Conservation (phyloP, 2,888 invertebrate genomes). For the Sclerodermus sp. region DNA sequence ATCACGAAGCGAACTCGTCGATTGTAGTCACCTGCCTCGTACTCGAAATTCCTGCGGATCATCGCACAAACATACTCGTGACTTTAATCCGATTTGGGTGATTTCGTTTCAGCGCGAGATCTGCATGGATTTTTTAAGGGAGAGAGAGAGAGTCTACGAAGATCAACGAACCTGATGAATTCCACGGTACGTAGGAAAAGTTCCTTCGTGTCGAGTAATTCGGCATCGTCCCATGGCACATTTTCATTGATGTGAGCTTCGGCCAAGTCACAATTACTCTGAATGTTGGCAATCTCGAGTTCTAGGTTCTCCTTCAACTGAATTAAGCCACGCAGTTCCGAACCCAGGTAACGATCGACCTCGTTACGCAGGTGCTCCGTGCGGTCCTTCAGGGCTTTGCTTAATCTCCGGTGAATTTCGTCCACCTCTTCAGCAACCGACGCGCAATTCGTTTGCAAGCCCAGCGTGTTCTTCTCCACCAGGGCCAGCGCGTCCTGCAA, state of each 20-base stretch:
- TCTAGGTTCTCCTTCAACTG: conserved; percentile 92
- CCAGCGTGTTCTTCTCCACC: conserved; percentile 86
- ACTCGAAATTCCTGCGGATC: conserved; percentile 77
- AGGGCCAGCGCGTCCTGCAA: conserved; percentile 82
- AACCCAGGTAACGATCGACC: conserved; percentile 87
- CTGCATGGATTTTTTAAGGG: too few relatives aligned
- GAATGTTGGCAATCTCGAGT: conserved; percentile 91
- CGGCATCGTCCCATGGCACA: conserved; percentile 90
- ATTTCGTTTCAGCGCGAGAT: too few relatives aligned
- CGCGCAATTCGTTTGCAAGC: conserved; percentile 85
- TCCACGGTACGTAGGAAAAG: conserved; percentile 95
- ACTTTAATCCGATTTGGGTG: too few relatives aligned
- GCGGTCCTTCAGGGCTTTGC: conserved; percentile 87
- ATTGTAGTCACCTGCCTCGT: conserved; percentile 87
- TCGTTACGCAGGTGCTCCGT: conserved; percentile 85
- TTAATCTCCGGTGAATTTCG: conserved; percentile 84
- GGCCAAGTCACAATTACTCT: conserved; percentile 94
- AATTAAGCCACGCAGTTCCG: conserved; percentile 83
- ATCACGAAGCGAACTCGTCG: conserved; percentile 83
- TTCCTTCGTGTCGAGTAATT: conserved; percentile 93
- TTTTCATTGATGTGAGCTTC: conserved; percentile 92
- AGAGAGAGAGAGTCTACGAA: too few relatives aligned
- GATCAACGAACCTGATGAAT: conserved; percentile 73
- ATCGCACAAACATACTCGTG: too few relatives aligned
- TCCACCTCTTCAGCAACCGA: conserved; percentile 93